These are phyloP conservation scores for Cerceris rybyensis DNA, from an alignment of 2,888 invertebrate species.

Conservation along the genomic window DNA sequence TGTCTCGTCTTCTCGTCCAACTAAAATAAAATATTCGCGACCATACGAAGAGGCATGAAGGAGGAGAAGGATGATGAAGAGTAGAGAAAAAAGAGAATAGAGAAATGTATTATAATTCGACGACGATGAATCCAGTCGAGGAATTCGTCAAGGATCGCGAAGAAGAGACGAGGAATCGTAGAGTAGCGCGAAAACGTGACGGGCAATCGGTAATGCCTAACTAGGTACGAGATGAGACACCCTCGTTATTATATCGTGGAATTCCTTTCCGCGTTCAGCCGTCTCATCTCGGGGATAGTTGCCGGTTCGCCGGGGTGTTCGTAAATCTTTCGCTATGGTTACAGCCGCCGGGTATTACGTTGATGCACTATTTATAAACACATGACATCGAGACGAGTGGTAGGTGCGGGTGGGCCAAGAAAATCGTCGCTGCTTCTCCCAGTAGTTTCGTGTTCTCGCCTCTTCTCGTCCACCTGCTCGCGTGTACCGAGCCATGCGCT, in stretches of 20 bases:
- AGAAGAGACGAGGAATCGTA: constrained; percentile 1
- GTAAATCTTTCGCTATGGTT: constrained; percentile 78
- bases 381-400: constrained; percentile 76
- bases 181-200: constrained; percentile 35
- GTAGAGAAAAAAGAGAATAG: too few species aligned
- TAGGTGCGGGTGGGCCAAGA: constrained; percentile 71
- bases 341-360: constrained; percentile 75
- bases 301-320: constrained; percentile 63
- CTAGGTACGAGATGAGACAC: constrained; percentile 58
- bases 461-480: constrained; percentile 65
- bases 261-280: constrained; percentile 78
- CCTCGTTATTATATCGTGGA: constrained; percentile 69
- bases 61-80: too few species aligned
- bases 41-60: too few species aligned
- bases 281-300: constrained; percentile 49
- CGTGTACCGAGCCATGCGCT: constrained; percentile 21
- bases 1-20: not conserved
- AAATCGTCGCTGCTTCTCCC: constrained; percentile 42
- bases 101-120: too few species aligned
- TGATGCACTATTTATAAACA: constrained; percentile 81
- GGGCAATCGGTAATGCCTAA: constrained; percentile 65
- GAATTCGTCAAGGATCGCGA: too few species aligned
- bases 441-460: constrained; percentile 65
- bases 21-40: too few species aligned
- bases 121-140: too few species aligned